Evolutionary conservation across 1,140 invertebrate genomes (phyloP).

Genomic region (Pseudomyrmex sp.): DNA sequence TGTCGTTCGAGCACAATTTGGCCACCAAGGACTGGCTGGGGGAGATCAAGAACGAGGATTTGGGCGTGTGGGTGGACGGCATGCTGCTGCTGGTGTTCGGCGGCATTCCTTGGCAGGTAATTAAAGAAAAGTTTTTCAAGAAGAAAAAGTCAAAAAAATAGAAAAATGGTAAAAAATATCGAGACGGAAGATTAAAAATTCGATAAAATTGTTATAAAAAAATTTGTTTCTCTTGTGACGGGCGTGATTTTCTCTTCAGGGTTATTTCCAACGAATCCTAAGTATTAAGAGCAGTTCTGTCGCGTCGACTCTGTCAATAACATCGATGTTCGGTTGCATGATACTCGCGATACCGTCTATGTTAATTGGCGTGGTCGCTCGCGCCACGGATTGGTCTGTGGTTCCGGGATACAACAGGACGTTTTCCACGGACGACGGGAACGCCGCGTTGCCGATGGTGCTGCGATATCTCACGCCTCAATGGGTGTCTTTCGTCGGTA

Average conservation of each 20-base stretch:
- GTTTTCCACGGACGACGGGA: conserved; percentile 85
- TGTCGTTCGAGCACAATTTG: conserved; percentile 84
- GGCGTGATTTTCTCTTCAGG: conserved; percentile 83
- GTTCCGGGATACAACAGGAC: conserved; percentile 83
- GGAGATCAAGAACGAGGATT: conserved; percentile 85
- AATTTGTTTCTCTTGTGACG: too few relatives aligned
- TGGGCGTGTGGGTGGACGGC: conserved; percentile 89
- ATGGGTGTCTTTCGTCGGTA: conserved; percentile 83
- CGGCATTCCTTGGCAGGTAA: conserved; percentile 94
- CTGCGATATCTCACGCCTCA: conserved; percentile 91
- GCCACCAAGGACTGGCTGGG: conserved; percentile 88
- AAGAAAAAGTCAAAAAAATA: too few relatives aligned
- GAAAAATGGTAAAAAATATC: too few relatives aligned
- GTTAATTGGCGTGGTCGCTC: conserved; percentile 91
- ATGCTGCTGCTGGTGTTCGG: conserved; percentile 92
- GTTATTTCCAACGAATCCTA: conserved; percentile 93
- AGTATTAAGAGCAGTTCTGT: conserved; percentile 90
- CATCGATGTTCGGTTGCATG: conserved; percentile 91
- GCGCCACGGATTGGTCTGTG: conserved; percentile 88
- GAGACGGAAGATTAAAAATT: too few relatives aligned
- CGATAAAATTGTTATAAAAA: too few relatives aligned
- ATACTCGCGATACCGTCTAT: conserved; percentile 91
- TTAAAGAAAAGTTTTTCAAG: neutral
- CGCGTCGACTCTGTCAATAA: conserved; percentile 90
- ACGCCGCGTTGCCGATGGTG: conserved; percentile 90